Evolutionary conservation across 1,140 invertebrate species (phyloP).

Genomic region (Dinoponera quadriceps): DNA sequence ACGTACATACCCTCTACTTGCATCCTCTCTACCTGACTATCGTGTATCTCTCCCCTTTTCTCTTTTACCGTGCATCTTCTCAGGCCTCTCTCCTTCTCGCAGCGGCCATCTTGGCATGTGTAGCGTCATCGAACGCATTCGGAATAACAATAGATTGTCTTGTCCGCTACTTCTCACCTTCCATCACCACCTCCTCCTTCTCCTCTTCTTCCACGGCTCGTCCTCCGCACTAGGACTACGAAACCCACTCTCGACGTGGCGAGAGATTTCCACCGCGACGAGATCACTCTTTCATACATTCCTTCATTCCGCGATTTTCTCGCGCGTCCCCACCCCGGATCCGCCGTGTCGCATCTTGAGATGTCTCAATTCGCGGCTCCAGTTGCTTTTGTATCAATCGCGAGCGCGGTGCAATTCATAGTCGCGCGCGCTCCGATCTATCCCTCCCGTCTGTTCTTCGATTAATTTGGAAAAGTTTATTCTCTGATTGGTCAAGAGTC

Average conservation of each 20-base stretch:
- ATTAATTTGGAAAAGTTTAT: background rate
- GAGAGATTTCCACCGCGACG: constrained; percentile 22
- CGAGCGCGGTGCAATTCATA: background rate
- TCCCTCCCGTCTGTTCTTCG: background rate
- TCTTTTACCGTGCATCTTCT: background rate
- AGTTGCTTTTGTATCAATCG: background rate
- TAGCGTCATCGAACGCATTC: constrained; percentile 75
- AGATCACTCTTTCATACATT: constrained; percentile 6
- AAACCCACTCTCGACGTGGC: constrained; percentile 15
- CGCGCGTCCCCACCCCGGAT: background rate
- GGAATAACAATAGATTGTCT: constrained; percentile 77
- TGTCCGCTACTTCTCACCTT: constrained; percentile 62
- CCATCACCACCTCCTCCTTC: constrained; percentile 50
- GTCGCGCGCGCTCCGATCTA: background rate
- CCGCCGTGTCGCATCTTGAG: constrained; percentile 12
- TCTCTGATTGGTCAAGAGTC: no score
- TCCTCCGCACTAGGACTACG: constrained; percentile 2
- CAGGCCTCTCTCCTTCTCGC: background rate
- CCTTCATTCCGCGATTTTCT: constrained; percentile 8
- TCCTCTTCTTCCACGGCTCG: constrained; percentile 5
- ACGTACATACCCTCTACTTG: background rate
- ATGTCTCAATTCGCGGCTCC: constrained; percentile 9
- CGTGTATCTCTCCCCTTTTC: background rate
- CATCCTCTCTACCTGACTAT: constrained; percentile 12
- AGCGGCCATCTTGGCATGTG: constrained; percentile 75